Conservation (phyloP, 1,140 invertebrate genomes). For the Dreissena polymorpha region DNA sequence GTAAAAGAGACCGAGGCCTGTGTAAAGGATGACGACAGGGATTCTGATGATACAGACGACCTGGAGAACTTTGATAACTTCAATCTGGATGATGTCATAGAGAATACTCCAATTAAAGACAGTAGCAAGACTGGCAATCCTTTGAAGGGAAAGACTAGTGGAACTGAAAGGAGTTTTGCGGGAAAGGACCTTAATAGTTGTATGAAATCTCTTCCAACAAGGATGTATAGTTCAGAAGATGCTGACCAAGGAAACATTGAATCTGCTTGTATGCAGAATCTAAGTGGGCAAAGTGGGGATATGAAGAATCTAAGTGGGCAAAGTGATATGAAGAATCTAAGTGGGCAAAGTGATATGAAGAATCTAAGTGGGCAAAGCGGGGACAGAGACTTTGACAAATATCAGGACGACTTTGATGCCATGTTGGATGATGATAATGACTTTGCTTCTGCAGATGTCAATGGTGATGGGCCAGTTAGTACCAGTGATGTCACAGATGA, state of each 20-base stretch:
- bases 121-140: background rate
- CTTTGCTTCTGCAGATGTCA: background rate
- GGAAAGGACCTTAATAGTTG: background rate
- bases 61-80: constrained; percentile 62
- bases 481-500: constrained; percentile 32
- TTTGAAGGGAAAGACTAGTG: background rate
- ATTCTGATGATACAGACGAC: constrained; percentile 58
- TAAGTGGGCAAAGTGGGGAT: too few relatives aligned
- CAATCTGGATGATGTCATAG: constrained; percentile 43
- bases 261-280: too few relatives aligned
- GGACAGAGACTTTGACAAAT: too few relatives aligned
- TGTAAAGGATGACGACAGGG: constrained; percentile 14
- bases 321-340: too few relatives aligned
- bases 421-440: background rate
- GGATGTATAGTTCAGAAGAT: too few relatives aligned
- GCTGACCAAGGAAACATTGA: too few relatives aligned
- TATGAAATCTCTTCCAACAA: too few relatives aligned
- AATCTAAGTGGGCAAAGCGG: too few relatives aligned
- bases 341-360: too few relatives aligned
- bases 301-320: too few relatives aligned
- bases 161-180: background rate
- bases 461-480: too few relatives aligned
- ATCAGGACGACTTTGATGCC: background rate
- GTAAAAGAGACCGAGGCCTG: too few relatives aligned
- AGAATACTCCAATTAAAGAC: background rate